Percentiles rank a stretch among this genome's conserved stretches.
Conservation (phyloP, 2,888 invertebrate species). For the Yponomeuta evonymella region DNA sequence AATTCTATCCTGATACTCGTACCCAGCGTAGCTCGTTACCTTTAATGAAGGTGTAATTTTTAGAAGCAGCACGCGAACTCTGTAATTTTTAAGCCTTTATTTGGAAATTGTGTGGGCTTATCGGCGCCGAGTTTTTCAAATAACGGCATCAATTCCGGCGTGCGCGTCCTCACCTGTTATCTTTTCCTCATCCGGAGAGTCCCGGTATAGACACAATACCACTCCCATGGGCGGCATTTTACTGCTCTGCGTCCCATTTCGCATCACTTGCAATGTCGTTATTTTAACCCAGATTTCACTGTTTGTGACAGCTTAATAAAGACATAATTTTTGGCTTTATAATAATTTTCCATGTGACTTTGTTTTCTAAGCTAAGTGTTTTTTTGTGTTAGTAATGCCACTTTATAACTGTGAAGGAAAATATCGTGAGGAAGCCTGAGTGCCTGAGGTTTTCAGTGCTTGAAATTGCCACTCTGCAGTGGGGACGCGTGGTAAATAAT, state of each 20-base stretch:
- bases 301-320: constrained; percentile 34
- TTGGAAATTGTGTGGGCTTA: constrained; percentile 56
- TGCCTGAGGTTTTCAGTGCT: no score
- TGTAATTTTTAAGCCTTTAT: constrained; percentile 53
- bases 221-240: constrained; percentile 39
- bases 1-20: constrained; percentile 29
- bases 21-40: constrained; percentile 40
- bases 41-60: constrained; percentile 57
- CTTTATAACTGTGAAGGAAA: no score
- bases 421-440: no score
- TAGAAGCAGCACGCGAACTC: constrained; percentile 22
- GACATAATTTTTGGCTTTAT: background rate
- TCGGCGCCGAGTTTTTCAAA: constrained; percentile 56
- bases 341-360: no score
- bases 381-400: no score
- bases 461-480: no score
- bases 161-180: constrained; percentile 51
- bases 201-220: constrained; percentile 35
- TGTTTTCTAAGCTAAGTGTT: no score
- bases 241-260: constrained; percentile 43
- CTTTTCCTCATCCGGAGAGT: constrained; percentile 49
- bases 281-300: constrained; percentile 28
- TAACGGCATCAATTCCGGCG: constrained; percentile 55
- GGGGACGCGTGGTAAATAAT: no score
- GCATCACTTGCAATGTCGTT: constrained; percentile 50